phyloP scores from a whole-genome alignment of 1,140 invertebrate species.

The Habropoda laboriosa region DNA sequence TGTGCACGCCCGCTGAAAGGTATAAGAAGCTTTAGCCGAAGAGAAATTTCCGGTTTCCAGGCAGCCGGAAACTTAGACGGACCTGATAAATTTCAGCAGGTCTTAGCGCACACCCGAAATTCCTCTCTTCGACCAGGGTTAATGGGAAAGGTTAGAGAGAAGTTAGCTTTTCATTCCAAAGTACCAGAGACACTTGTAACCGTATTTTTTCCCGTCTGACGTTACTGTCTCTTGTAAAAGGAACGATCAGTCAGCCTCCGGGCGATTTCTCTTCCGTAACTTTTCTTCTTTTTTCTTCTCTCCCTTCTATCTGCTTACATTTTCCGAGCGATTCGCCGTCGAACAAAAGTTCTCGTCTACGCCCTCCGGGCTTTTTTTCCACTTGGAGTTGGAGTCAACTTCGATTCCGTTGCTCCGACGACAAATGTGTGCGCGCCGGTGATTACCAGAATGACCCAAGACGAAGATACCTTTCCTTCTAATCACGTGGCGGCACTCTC shows the following conservation, averaged over 20 bases:
- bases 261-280: not conserved
- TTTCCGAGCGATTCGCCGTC: not conserved
- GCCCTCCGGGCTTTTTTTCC: not conserved
- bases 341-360: not conserved
- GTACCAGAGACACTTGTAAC: too few relatives aligned
- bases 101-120: slow-evolving; percentile 8
- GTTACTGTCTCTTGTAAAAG: not conserved
- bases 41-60: slow-evolving; percentile 42
- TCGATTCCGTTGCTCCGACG: not conserved
- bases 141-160: not conserved
- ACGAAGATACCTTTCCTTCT: too few relatives aligned
- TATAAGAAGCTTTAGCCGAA: slow-evolving; percentile 45
- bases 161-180: slow-evolving; percentile 14
- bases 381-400: not conserved
- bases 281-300: not conserved
- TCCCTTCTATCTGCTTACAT: slow-evolving; percentile 7
- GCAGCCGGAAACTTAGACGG: slow-evolving; percentile 30
- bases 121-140: slow-evolving; percentile 12
- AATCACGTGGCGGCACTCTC: too few relatives aligned
- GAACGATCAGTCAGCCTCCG: not conserved
- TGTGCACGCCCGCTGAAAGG: slow-evolving; percentile 25
- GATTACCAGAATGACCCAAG: too few relatives aligned
- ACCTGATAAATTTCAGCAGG: slow-evolving; percentile 34
- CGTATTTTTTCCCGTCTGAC: not conserved
- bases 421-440: too few relatives aligned